Percentiles rank a stretch among this genome's conserved stretches.
phyloP scores from a whole-genome alignment of 2,113 vertebrate genomes.

The Lates calcarifer region DNA sequence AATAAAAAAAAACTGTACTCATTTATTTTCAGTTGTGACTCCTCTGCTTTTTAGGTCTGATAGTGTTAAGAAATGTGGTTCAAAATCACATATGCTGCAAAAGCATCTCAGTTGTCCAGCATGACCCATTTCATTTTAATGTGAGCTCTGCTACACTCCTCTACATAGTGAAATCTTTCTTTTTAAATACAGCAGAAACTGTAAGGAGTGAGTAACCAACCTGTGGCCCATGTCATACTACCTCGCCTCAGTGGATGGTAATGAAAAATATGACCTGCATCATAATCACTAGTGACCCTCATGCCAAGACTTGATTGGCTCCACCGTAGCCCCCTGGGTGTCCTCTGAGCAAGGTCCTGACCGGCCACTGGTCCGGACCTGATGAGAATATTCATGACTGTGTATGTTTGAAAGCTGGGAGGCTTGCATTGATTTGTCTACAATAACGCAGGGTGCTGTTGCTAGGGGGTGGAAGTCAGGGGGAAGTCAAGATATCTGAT shows the following conservation, averaged over 20 bases:
- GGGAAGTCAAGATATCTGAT: slow-evolving; percentile 17
- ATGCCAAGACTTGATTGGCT: slow-evolving; percentile 68
- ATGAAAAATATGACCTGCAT: slow-evolving; percentile 76
- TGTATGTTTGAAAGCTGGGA: slow-evolving; percentile 51
- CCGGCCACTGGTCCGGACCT: slow-evolving; percentile 57
- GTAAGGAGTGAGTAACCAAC: slow-evolving; percentile 47
- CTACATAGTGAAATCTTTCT: slow-evolving; percentile 10
- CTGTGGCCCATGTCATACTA: slow-evolving; percentile 64
- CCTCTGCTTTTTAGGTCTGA: slow-evolving; percentile 1
- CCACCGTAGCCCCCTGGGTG: slow-evolving; percentile 59
- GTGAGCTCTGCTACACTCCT: slow-evolving; percentile 12
- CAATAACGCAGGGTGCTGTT: slow-evolving; percentile 53
- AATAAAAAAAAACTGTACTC: neutral
- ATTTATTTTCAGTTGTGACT: neutral
- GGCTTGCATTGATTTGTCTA: slow-evolving; percentile 62
- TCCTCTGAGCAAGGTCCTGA: slow-evolving; percentile 76
- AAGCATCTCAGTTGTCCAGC: neutral
- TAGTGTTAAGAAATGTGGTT: neutral
- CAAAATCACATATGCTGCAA: slow-evolving; percentile 17
- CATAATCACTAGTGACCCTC: slow-evolving; percentile 74
- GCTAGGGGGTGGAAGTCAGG: slow-evolving; percentile 8
- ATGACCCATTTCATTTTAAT: slow-evolving; percentile 8
- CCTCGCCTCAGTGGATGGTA: slow-evolving; percentile 65
- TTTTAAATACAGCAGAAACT: slow-evolving; percentile 39
- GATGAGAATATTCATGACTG: slow-evolving; percentile 78